These are phyloP conservation scores for Laspeyria flexula DNA, from an alignment of 2,888 invertebrate genomes.

Conservation along the genomic window DNA sequence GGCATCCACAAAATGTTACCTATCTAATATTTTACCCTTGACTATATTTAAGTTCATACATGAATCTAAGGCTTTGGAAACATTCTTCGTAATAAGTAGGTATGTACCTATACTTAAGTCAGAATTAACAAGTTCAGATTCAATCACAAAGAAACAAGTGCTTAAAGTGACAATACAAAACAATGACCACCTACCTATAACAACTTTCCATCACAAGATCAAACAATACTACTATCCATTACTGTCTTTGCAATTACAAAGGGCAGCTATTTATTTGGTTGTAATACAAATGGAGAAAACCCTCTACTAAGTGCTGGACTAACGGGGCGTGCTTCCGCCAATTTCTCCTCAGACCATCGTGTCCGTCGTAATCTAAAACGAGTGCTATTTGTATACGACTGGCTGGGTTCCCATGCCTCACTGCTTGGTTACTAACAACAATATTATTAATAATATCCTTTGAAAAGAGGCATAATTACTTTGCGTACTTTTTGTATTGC, in stretches of 20 bases:
- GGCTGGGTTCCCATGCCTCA: constrained; percentile 33
- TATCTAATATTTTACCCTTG: too few species aligned
- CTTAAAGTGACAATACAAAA: neutral
- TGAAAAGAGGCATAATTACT: too few species aligned
- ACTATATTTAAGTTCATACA: too few species aligned
- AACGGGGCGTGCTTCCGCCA: constrained; percentile 53
- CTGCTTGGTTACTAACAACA: constrained; percentile 19
- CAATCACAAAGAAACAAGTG: too few species aligned
- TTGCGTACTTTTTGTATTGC: too few species aligned
- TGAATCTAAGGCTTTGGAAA: too few species aligned
- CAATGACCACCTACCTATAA: neutral
- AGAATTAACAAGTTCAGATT: neutral
- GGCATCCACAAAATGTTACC: too few species aligned
- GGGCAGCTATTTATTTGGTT: constrained; percentile 10
- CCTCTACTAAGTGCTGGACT: constrained; percentile 37
- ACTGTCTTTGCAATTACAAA: constrained; percentile 20
- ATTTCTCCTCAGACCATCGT: constrained; percentile 50
- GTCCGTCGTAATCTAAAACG: constrained; percentile 37
- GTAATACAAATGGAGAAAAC: constrained; percentile 45
- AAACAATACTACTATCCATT: constrained; percentile 5
- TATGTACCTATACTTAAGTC: too few species aligned
- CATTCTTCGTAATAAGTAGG: too few species aligned
- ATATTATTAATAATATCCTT: neutral
- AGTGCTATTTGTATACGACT: constrained; percentile 41
- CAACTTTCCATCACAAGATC: constrained; percentile 5